Base-by-base conservation (phyloP, 2,888 invertebrate species). In the Podotricha telesiphe region DNA sequence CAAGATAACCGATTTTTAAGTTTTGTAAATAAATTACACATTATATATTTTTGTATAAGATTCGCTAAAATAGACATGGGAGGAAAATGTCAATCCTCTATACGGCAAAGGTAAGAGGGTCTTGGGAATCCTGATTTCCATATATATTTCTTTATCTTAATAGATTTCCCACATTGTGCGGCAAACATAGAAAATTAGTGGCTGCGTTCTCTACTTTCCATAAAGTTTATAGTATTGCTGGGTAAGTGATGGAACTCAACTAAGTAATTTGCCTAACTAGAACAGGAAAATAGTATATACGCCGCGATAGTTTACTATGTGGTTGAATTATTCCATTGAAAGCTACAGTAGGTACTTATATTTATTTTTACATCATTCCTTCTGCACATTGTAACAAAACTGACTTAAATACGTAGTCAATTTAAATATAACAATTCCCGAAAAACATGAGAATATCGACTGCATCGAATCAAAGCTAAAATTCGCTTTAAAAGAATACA, bases 1-100 rank as follows among this genome's bases (percentile, higher is more conserved):
- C 7, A 19, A 62, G 61, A 48, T 62, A 34, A 42, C n/a, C 22
- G 1, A 20, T 37, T 37, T 37, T 55, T 59, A 59, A 53, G 28
- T 34, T 17, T 17, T n/a, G n/a, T n/a, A 5, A 42, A 22, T 59
- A 59, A 42, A 53, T 34, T 34, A 51, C 10, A 48, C 15, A 0
- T 53, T 53, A 17, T 4, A 28, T 13, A 22, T 51, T 51, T 51
- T 50, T 50, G 13, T 22, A 15, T 7, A 13, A 7, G 4, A 19
- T 20, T 19, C 19, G 19, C 19, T 48, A 19, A 19, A 48, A 48
- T 0, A 19, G 10, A 19, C 2, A 48, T 19, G 0, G 2, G 10
- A 48, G 13, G 19, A 48, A 19, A 19, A 37, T 37, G 10, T 37
- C 37, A 8, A 37, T 37, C 19, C 13, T 48, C 20, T 50, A 20